These are phyloP conservation scores for Lobophora halterata DNA, from an alignment of 2,888 invertebrate species.

Conservation along the genomic window DNA sequence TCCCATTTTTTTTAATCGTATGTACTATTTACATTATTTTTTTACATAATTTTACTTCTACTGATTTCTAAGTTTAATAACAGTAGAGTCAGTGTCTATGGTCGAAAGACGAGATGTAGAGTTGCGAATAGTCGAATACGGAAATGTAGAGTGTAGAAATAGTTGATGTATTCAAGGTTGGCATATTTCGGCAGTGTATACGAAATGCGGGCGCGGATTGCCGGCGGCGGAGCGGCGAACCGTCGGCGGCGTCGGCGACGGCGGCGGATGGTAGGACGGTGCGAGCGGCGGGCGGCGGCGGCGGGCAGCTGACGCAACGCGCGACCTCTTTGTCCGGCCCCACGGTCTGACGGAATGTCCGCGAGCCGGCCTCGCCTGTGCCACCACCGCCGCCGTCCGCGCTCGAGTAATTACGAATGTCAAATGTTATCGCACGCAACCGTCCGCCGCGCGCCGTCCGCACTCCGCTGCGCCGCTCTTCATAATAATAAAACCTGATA, in stretches of 20 bases:
- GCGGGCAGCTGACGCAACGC: slow-evolving; percentile 68
- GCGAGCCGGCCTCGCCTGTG: slow-evolving; percentile 58
- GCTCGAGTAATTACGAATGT: slow-evolving; percentile 80
- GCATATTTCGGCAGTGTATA: slow-evolving; percentile 60
- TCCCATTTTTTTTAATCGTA: no score
- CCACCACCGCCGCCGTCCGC: slow-evolving; percentile 54
- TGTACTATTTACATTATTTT: no score
- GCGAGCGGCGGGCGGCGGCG: slow-evolving; percentile 39
- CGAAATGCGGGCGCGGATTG: slow-evolving; percentile 51
- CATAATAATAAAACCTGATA: slow-evolving; percentile 82
- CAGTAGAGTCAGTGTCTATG: no score
- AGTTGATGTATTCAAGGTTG: slow-evolving; percentile 63
- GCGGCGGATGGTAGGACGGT: slow-evolving; percentile 37
- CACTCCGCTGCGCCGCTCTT: slow-evolving; percentile 80
- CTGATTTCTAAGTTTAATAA: no score
- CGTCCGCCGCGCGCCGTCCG: slow-evolving; percentile 75
- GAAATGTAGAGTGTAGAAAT: slow-evolving; percentile 55
- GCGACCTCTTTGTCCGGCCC: slow-evolving; percentile 78
- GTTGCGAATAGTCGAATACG: slow-evolving; percentile 41
- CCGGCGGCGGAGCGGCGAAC: slow-evolving; percentile 29
- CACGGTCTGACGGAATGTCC: slow-evolving; percentile 63
- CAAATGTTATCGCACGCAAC: slow-evolving; percentile 81
- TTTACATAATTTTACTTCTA: no score
- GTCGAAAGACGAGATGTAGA: no score
- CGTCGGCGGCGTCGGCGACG: slow-evolving; percentile 30